Percentiles rank a stretch among this genome's conserved stretches.
phyloP scores from a whole-genome alignment of 2,113 vertebrate species.

The Festucalex cinctus region DNA sequence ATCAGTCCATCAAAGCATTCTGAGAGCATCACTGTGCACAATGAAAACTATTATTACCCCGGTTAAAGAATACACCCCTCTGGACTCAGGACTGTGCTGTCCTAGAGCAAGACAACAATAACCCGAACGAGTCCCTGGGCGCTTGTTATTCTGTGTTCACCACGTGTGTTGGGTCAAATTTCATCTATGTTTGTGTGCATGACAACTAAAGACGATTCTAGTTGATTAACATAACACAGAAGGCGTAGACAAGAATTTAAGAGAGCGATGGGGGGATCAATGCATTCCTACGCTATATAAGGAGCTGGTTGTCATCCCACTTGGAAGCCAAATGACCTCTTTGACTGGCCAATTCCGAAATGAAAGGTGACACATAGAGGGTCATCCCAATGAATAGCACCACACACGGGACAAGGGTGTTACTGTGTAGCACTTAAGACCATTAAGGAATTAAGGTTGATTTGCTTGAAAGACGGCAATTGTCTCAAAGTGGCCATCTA shows the following conservation, averaged over 20 bases:
- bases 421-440: slow-evolving; percentile 40
- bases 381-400: slow-evolving; percentile 60
- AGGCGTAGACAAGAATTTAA: background rate
- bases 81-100: no score
- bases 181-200: no score
- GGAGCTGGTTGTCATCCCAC: slow-evolving; percentile 27
- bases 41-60: slow-evolving; percentile 19
- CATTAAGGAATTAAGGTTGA: slow-evolving; percentile 29
- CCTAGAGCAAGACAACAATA: no score
- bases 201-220: no score
- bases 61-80: no score
- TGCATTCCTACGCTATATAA: slow-evolving; percentile 60
- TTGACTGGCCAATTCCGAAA: slow-evolving; percentile 49
- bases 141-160: no score
- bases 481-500: slow-evolving; percentile 9
- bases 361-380: slow-evolving; percentile 59
- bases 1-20: slow-evolving; percentile 22
- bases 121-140: no score
- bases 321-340: slow-evolving; percentile 51
- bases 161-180: no score
- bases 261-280: slow-evolving; percentile 51
- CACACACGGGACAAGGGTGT: slow-evolving; percentile 51
- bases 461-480: slow-evolving; percentile 27
- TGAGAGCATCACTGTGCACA: slow-evolving; percentile 12
- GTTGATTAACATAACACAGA: background rate